Conservation (phyloP, 2,888 invertebrate species). For the Sphaerophoria rueppellii region DNA sequence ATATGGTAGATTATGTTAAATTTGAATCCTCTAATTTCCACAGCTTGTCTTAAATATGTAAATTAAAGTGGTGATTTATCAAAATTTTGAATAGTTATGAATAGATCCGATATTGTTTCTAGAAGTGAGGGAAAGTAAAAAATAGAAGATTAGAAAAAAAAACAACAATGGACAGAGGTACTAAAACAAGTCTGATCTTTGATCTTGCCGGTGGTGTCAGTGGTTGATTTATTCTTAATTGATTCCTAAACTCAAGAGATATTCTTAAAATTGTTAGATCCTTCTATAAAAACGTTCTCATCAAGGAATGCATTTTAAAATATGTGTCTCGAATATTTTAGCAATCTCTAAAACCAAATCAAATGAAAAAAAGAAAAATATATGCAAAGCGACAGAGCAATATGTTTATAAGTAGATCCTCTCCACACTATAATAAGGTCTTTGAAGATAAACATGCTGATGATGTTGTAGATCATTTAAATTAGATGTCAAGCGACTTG, state of each 20-base stretch:
- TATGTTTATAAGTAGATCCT: background rate
- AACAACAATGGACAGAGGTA: background rate
- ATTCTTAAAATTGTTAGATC: slow-evolving; percentile 29
- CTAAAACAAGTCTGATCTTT: slow-evolving; percentile 50
- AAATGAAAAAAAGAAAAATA: background rate
- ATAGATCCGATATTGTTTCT: slow-evolving; percentile 24
- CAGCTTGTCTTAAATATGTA: slow-evolving; percentile 59
- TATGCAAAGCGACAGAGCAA: background rate
- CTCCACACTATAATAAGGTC: slow-evolving; percentile 7
- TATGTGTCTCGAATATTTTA: background rate
- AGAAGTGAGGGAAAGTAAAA: slow-evolving; percentile 39
- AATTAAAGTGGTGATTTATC: slow-evolving; percentile 71
- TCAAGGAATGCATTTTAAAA: slow-evolving; percentile 15
- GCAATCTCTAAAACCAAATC: slow-evolving; percentile 12
- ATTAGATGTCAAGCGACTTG: slow-evolving; percentile 63
- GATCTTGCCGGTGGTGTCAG: slow-evolving; percentile 49
- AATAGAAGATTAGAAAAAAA: background rate
- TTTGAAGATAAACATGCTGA: slow-evolving; percentile 35
- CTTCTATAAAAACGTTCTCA: slow-evolving; percentile 4
- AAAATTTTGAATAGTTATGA: slow-evolving; percentile 47
- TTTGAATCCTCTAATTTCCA: slow-evolving; percentile 48
- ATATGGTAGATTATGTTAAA: slow-evolving; percentile 67
- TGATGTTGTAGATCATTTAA: slow-evolving; percentile 62
- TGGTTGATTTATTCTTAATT: slow-evolving; percentile 55
- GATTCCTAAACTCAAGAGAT: background rate